A percentile compares a stretch with the other conserved stretches of the same genome.
phyloP scores from a whole-genome alignment of 2,113 vertebrate genomes.

The Bambusicola thoracicus region DNA sequence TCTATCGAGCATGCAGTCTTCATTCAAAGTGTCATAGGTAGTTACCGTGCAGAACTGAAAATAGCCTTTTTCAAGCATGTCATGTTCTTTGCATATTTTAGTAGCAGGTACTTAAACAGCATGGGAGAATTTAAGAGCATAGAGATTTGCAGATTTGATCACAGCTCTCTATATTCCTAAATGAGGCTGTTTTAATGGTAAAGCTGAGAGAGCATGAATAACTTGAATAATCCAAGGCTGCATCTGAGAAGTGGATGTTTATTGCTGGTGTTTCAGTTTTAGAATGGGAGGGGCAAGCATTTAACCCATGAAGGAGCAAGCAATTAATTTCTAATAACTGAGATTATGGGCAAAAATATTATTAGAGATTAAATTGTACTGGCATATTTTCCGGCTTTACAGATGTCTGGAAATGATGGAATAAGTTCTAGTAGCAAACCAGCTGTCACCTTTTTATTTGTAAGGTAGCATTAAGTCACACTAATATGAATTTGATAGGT shows the following conservation, averaged over 20 bases:
- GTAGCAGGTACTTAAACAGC: background rate
- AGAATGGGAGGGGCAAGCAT: conserved; percentile 4
- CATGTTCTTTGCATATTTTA: background rate
- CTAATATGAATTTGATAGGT: conserved; percentile 1
- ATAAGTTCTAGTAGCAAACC: conserved; percentile 24
- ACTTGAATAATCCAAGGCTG: background rate
- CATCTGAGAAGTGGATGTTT: background rate
- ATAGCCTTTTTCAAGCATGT: background rate
- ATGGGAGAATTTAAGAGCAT: background rate
- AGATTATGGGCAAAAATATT: background rate
- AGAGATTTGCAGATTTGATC: background rate
- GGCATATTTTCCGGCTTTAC: background rate
- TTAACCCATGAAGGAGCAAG: background rate
- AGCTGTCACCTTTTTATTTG: background rate
- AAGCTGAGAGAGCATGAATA: background rate
- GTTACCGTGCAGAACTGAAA: background rate
- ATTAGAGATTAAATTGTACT: background rate
- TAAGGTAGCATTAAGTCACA: background rate
- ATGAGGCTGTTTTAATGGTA: background rate
- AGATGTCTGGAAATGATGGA: background rate
- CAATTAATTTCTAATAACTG: conserved; percentile 6
- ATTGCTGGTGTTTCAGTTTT: background rate
- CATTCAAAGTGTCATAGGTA: background rate
- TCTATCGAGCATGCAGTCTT: background rate
- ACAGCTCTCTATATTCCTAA: background rate